A percentile compares a stretch with the other conserved stretches of the same genome.
Evolutionary conservation across 2,797 vertebrate species (phyloP).

Genomic region (Euthynnus affinis): DNA sequence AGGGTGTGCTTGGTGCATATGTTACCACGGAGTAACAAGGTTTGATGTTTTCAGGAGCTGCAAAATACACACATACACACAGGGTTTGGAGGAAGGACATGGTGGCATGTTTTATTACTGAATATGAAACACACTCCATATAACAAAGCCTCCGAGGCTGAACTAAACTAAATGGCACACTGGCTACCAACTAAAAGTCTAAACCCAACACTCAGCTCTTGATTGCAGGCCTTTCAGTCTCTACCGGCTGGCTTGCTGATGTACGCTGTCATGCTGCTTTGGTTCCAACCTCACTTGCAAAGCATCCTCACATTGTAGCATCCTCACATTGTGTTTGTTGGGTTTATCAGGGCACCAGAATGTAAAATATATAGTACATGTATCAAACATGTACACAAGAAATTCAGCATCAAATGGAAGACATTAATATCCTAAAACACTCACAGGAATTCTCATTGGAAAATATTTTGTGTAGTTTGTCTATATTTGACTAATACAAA

Average conservation of each 20-base stretch:
- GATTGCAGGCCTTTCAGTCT: constrained; percentile 26
- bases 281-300: constrained; percentile 18
- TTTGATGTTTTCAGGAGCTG: constrained; percentile 31
- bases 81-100: constrained; percentile 27
- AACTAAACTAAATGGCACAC: constrained; percentile 40
- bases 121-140: constrained; percentile 50
- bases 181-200: constrained; percentile 41
- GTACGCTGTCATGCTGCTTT: constrained; percentile 13
- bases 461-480: constrained; percentile 15
- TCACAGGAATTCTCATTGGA: not conserved
- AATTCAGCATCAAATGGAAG: not conserved
- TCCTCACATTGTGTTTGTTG: constrained; percentile 1
- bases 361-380: not conserved
- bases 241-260: constrained; percentile 1
- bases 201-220: constrained; percentile 13
- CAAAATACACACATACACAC: constrained; percentile 10
- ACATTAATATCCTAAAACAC: not conserved
- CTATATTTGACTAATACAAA: constrained; percentile 10
- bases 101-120: constrained; percentile 39
- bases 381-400: not conserved
- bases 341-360: not conserved
- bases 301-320: not conserved
- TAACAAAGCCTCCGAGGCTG: constrained; percentile 35
- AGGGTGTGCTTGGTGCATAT: constrained; percentile 22
- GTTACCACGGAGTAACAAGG: constrained; percentile 34